Percentiles rank a stretch among this genome's conserved stretches.
Conservation (phyloP, 2,888 invertebrate species). For the Scaptomyza tumidula region DNA sequence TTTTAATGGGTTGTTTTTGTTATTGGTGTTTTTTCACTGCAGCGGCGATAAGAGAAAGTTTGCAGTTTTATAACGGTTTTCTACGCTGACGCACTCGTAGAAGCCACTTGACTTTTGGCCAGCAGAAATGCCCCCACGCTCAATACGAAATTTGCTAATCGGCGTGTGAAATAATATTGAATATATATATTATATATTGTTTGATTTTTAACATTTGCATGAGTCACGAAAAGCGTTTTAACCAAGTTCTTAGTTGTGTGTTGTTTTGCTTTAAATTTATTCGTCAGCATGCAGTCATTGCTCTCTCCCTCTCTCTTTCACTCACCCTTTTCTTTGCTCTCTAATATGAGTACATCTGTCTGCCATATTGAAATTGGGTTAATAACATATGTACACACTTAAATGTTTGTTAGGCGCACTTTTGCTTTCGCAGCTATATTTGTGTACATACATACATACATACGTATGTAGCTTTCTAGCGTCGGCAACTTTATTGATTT, state of each 20-base stretch:
- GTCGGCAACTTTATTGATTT: slow-evolving; percentile 78
- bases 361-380: slow-evolving; percentile 69
- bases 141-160: slow-evolving; percentile 7
- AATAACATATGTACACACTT: slow-evolving; percentile 61
- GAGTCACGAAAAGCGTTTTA: slow-evolving; percentile 43
- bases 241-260: slow-evolving; percentile 23
- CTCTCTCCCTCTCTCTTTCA: slow-evolving; percentile 1
- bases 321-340: slow-evolving; percentile 1
- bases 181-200: slow-evolving; percentile 11
- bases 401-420: slow-evolving; percentile 53
- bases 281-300: slow-evolving; percentile 38
- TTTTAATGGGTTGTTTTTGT: slow-evolving; percentile 10
- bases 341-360: slow-evolving; percentile 43
- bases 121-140: slow-evolving; percentile 40
- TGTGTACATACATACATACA: no score
- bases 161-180: slow-evolving; percentile 43
- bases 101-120: slow-evolving; percentile 64
- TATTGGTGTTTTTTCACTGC: slow-evolving; percentile 10
- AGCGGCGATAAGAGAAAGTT: slow-evolving; percentile 51
- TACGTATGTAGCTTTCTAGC: slow-evolving; percentile 12
- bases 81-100: slow-evolving; percentile 58
- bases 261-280: slow-evolving; percentile 33
- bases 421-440: slow-evolving; percentile 51
- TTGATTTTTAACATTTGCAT: slow-evolving; percentile 26
- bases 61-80: slow-evolving; percentile 32